phyloP scores from a whole-genome alignment of 1,140 invertebrate species.

The Halesus radiatus region DNA sequence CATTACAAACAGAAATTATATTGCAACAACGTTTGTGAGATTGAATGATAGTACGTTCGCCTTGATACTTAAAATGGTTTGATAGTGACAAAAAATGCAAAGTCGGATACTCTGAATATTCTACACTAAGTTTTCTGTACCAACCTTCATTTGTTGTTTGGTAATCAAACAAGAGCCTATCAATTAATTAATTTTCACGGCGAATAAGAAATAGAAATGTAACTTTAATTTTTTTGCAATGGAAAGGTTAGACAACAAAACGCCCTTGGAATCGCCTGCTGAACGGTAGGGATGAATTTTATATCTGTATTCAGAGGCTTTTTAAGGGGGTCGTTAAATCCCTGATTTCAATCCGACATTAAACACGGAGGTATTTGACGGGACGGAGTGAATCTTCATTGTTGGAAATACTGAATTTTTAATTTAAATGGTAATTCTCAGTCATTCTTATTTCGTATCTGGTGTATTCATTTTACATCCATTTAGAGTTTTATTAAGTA shows the following conservation, averaged over 20 bases:
- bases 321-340: constrained; percentile 45
- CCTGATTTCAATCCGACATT: constrained; percentile 45
- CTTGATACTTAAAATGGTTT: too few species aligned
- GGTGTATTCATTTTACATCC: too few species aligned
- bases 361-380: constrained; percentile 33
- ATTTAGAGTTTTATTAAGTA: too few species aligned
- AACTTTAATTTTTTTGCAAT: background rate
- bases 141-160: too few species aligned
- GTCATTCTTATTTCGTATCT: background rate
- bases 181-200: too few species aligned
- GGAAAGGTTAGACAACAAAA: constrained; percentile 10
- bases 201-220: background rate
- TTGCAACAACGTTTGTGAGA: too few species aligned
- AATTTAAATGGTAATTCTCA: constrained; percentile 30
- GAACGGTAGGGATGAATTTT: constrained; percentile 44
- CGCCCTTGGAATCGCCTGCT: constrained; percentile 16
- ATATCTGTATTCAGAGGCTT: constrained; percentile 48
- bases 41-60: too few species aligned
- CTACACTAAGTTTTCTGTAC: too few species aligned
- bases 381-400: constrained; percentile 24
- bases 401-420: constrained; percentile 32
- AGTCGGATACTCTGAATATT: too few species aligned
- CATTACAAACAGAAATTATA: too few species aligned
- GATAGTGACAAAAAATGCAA: too few species aligned
- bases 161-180: too few species aligned